Evolutionary conservation across 2,113 vertebrate species (phyloP), one percentile per base, ranked within the genome.

Genomic region (Hippocampus comes): DNA sequence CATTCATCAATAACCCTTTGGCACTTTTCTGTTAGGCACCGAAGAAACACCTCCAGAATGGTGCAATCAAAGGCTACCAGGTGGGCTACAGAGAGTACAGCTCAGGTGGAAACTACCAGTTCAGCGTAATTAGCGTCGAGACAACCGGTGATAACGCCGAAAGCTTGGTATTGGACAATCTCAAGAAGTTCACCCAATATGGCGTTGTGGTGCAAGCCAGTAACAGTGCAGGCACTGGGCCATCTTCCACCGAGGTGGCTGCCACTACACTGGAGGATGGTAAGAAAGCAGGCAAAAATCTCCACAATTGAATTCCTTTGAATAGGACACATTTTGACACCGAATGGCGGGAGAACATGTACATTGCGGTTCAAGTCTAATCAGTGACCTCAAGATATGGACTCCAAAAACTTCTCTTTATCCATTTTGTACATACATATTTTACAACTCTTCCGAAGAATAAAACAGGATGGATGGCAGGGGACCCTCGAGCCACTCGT

Each of bases 151-250:
- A 98, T 86, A 97, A 98, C 75, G 96, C 95, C 0, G 97, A 99
- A 78, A 91, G 93, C 20, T 94, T 98, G 68, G 96, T 94, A 0
- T 93, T 99, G 87, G 96, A 98, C 83, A 98, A 97, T 88, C 93
- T 99, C 53, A 96, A 95, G 80, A 99, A 99, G 86, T 99, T 98
- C 91, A 97, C 96, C 1, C 95, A 97, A 88, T 99, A 99, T 21
- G 96, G 96, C 63, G 95, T 99, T 63, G 97, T 99, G 88, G 97
- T 98, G 23, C 97, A 99, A 82, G 97, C 97, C 76, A 96, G 95
- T 74, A 99, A 99, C 92, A 92, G 95, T 1, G 97, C 97, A 0
- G 97, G 97, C 55, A 98, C 95, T 0, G 97, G 97, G 46, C 97
- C 97, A 17, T 98, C 97, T 53, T 99, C 97, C 88, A 96, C 97